A percentile compares a stretch with the other conserved stretches of the same genome.
Evolutionary conservation across 2,888 invertebrate genomes (phyloP).

Genomic region (Calliphora vomitoria): DNA sequence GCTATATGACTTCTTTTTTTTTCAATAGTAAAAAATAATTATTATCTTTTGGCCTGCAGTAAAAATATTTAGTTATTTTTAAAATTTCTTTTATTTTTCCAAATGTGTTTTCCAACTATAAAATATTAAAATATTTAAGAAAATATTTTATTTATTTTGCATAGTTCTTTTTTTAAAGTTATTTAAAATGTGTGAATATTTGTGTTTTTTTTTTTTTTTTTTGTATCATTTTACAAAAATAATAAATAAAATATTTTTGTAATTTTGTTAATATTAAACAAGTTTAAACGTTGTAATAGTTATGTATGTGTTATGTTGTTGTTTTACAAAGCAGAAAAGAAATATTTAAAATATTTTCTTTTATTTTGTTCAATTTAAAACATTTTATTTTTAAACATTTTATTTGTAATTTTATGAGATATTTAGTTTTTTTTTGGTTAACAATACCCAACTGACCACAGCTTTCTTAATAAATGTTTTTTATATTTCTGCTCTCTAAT

Average conservation of each 20-base stretch:
- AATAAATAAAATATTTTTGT: constrained; percentile 57
- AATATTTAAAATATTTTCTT: constrained; percentile 6
- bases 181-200: constrained; percentile 51
- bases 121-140: constrained; percentile 51
- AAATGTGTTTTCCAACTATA: constrained; percentile 25
- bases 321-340: not conserved
- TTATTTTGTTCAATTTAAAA: constrained; percentile 2
- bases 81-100: not conserved
- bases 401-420: not conserved
- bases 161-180: constrained; percentile 4
- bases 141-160: constrained; percentile 49
- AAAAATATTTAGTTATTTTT: constrained; percentile 17
- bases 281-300: constrained; percentile 2
- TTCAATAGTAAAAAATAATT: constrained; percentile 41
- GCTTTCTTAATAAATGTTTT: not conserved
- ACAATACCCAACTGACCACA: no score
- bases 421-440: not conserved
- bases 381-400: not conserved
- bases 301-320: not conserved
- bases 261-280: constrained; percentile 52
- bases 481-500: no score
- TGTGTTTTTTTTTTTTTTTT: constrained; percentile 3
- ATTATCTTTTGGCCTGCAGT: constrained; percentile 52
- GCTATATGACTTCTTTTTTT: constrained; percentile 7
- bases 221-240: constrained; percentile 30